Evolutionary conservation across 1,140 invertebrate genomes (phyloP).

Genomic region (Meteorus sp.): DNA sequence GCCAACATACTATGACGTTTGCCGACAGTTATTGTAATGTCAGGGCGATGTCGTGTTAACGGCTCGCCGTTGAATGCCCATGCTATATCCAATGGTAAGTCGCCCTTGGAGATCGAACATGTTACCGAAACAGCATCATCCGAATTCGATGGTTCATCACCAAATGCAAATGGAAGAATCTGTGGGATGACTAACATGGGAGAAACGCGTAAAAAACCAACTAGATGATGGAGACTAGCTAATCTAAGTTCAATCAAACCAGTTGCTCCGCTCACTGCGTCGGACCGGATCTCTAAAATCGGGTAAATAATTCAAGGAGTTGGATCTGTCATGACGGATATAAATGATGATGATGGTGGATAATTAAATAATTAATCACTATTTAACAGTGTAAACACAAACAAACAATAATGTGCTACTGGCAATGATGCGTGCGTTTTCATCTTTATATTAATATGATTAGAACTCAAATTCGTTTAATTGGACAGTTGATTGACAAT

Average conservation of each 20-base stretch:
- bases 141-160: slow-evolving; percentile 70
- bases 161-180: slow-evolving; percentile 70
- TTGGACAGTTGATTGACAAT: too few relatives aligned
- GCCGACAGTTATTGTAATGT: slow-evolving; percentile 57
- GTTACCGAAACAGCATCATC: slow-evolving; percentile 72
- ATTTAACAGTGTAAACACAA: too few relatives aligned
- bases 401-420: too few relatives aligned
- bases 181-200: slow-evolving; percentile 61
- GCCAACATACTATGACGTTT: slow-evolving; percentile 64
- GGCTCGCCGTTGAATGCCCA: slow-evolving; percentile 63
- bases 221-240: not conserved
- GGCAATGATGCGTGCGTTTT: slow-evolving; percentile 2
- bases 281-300: not conserved
- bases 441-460: not conserved
- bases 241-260: not conserved
- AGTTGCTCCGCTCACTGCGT: not conserved
- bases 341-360: not conserved
- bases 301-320: not conserved
- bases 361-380: slow-evolving; percentile 8
- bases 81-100: slow-evolving; percentile 69
- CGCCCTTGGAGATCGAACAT: slow-evolving; percentile 72
- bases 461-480: slow-evolving; percentile 5
- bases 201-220: slow-evolving; percentile 15
- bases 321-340: not conserved
- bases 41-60: slow-evolving; percentile 43